These are phyloP conservation scores for Acromyrmex heyeri DNA, from an alignment of 1,140 invertebrate species.

Conservation along the genomic window DNA sequence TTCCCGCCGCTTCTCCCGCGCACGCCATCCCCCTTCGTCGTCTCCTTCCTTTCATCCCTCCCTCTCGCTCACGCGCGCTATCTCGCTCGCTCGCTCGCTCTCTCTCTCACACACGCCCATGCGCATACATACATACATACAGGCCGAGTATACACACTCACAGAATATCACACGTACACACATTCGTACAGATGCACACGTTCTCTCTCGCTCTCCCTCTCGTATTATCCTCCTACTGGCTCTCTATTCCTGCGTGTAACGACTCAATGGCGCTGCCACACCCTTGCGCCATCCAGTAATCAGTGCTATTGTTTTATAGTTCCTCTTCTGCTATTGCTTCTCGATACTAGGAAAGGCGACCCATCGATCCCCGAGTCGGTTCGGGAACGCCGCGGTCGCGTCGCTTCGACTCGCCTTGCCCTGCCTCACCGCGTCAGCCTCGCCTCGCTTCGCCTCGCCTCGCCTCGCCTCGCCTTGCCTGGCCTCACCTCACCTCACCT, in stretches of 20 bases:
- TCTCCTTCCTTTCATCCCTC: constrained; percentile 2
- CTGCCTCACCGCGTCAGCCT: constrained; percentile 1
- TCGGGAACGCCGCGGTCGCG: constrained; percentile 45
- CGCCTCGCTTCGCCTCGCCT: constrained; percentile 6
- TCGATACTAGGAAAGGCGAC: constrained; percentile 60
- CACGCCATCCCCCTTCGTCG: constrained; percentile 49
- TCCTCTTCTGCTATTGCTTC: constrained; percentile 72
- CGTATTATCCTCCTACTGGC: constrained; percentile 77
- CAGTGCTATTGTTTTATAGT: constrained; percentile 86
- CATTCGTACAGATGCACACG: constrained; percentile 1
- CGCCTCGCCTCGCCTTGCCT: neutral
- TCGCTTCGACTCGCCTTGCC: neutral
- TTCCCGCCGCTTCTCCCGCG: constrained; percentile 58
- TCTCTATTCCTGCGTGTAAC: constrained; percentile 85
- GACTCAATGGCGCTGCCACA: constrained; percentile 86
- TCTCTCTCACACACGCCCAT: constrained; percentile 35
- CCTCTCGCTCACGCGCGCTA: neutral
- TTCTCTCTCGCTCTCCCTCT: constrained; percentile 44
- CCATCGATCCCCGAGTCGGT: constrained; percentile 64
- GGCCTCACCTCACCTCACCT: neutral
- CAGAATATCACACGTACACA: neutral
- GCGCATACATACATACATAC: neutral
- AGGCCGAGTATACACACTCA: too few relatives aligned
- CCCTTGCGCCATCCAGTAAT: constrained; percentile 86
- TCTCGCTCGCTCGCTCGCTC: constrained; percentile 16